A percentile compares a stretch with the other conserved stretches of the same genome.
Evolutionary conservation across 2,113 vertebrate genomes (phyloP).

Genomic region (Symphodus melops): DNA sequence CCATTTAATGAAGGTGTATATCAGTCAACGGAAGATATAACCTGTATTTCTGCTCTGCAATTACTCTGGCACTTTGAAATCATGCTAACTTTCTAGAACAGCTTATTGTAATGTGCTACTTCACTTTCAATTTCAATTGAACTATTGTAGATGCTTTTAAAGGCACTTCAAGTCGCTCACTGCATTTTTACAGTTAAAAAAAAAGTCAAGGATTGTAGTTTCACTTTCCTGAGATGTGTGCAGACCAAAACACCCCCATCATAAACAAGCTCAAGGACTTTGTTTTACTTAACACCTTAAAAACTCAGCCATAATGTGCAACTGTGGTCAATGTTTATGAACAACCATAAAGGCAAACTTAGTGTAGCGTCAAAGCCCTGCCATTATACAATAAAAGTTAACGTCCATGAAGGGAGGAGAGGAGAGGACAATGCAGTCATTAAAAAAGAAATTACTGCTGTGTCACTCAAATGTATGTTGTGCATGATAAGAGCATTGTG

Average conservation of each 20-base stretch:
- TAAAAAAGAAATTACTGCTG: conserved; percentile 75
- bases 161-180: neutral
- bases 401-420: conserved; percentile 72
- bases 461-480: conserved; percentile 62
- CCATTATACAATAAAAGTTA: conserved; percentile 82
- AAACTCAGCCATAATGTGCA: conserved; percentile 63
- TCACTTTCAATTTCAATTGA: neutral
- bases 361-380: conserved; percentile 74
- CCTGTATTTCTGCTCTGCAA: neutral
- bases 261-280: conserved; percentile 62
- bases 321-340: conserved; percentile 77
- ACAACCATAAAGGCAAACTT: conserved; percentile 77
- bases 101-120: neutral
- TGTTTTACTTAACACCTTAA: conserved; percentile 72
- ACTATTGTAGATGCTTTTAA: conserved; percentile 4
- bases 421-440: conserved; percentile 73
- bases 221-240: conserved; percentile 12
- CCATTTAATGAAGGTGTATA: neutral
- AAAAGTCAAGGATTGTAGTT: conserved; percentile 35
- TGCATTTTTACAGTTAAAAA: conserved; percentile 21
- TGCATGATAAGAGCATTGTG: conserved; percentile 53
- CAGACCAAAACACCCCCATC: conserved; percentile 14
- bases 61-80: neutral
- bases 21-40: neutral
- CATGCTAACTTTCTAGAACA: neutral